Percentiles rank a stretch among this genome's conserved stretches.
Conservation (phyloP, 2,888 invertebrate species). For the Meta bourneti region DNA sequence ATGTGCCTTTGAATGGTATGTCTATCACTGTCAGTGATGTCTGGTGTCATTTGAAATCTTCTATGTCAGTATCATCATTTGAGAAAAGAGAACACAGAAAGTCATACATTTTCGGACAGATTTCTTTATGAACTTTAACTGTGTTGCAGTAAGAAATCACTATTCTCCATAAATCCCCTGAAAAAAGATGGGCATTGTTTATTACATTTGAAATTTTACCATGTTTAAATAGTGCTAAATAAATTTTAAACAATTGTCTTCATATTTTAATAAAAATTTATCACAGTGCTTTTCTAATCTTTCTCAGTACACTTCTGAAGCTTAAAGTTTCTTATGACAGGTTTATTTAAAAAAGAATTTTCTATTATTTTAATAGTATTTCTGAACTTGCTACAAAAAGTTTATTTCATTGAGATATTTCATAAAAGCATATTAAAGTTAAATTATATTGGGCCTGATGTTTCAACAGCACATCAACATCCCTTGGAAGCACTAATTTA, state of each 20-base stretch:
- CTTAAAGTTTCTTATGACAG: too few species aligned
- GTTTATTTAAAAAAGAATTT: neutral
- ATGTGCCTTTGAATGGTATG: conserved; percentile 25
- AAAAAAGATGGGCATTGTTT: conserved; percentile 15
- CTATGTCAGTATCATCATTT: neutral
- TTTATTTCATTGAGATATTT: too few species aligned
- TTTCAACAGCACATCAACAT: too few species aligned
- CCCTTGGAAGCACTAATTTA: too few species aligned
- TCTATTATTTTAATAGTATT: too few species aligned
- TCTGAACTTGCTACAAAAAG: too few species aligned
- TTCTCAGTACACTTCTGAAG: neutral
- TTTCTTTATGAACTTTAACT: neutral
- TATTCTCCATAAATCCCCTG: conserved; percentile 64
- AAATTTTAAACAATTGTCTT: neutral
- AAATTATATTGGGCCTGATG: too few species aligned
- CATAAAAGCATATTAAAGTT: too few species aligned
- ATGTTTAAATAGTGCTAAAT: neutral
- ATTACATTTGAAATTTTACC: neutral
- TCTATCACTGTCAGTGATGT: conserved; percentile 42
- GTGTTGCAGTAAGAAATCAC: conserved; percentile 11
- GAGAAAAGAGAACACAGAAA: conserved; percentile 20
- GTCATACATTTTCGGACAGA: neutral
- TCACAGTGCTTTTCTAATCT: neutral
- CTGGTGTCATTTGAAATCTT: conserved; percentile 18
- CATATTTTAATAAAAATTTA: neutral